These are phyloP conservation scores for Mesorhabditis spiculigera DNA, from an alignment of 2,888 invertebrate species.

Conservation along the genomic window DNA sequence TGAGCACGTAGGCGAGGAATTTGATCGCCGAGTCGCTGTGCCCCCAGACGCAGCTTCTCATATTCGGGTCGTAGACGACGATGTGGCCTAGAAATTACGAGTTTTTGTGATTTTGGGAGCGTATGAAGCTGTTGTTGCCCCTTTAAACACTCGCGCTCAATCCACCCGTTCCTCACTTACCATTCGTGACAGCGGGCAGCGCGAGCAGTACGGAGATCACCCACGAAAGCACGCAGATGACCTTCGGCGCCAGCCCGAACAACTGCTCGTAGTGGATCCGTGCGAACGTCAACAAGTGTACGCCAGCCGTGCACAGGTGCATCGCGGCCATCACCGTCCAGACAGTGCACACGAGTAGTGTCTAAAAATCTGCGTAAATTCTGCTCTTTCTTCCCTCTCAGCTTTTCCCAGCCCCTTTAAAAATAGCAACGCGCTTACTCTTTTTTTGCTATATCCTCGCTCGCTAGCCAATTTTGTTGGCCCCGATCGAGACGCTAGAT, in stretches of 20 bases:
- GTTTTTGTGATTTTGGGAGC: too few species aligned
- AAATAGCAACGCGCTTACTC: too few species aligned
- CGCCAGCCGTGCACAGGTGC: constrained; percentile 58
- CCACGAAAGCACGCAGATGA: constrained; percentile 54
- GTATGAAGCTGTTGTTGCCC: too few species aligned
- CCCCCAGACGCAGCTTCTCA: constrained; percentile 53
- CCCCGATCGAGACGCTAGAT: too few species aligned
- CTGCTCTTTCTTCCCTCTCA: too few species aligned
- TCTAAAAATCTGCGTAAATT: constrained; percentile 32
- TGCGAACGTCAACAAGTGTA: constrained; percentile 57
- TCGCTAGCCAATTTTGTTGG: too few species aligned
- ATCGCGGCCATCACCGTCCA: constrained; percentile 57
- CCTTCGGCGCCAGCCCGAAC: constrained; percentile 52
- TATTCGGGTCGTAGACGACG: constrained; percentile 42
- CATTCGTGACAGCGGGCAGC: constrained; percentile 56
- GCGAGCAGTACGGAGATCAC: constrained; percentile 52
- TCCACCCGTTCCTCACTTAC: neutral
- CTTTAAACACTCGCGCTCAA: too few species aligned
- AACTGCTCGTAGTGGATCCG: constrained; percentile 59
- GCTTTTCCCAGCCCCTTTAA: too few species aligned
- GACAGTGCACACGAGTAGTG: constrained; percentile 50
- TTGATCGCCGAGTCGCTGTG: constrained; percentile 51
- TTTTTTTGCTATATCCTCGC: too few species aligned
- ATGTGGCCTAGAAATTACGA: constrained; percentile 33
- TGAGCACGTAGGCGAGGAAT: constrained; percentile 55